phyloP scores from a whole-genome alignment of 1,140 invertebrate genomes.

The Lysiphlebus fabarum region DNA sequence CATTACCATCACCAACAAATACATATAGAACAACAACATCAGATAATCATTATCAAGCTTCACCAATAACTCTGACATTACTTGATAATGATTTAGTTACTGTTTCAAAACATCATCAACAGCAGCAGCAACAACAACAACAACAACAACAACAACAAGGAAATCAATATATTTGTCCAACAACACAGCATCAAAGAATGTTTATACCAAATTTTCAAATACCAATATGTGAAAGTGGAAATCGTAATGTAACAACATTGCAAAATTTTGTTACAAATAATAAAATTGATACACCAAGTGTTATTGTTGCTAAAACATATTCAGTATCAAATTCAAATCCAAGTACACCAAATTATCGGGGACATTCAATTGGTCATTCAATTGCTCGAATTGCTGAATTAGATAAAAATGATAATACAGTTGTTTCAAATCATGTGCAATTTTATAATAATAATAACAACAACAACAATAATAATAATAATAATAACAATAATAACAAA shows the following conservation, averaged over 20 bases:
- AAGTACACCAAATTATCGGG: slow-evolving; percentile 44
- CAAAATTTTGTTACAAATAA: slow-evolving; percentile 44
- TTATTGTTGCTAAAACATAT: slow-evolving; percentile 55
- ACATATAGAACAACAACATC: slow-evolving; percentile 46
- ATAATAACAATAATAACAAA: background rate
- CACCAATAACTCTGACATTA: slow-evolving; percentile 48
- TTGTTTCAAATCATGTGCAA: slow-evolving; percentile 40
- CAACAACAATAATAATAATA: slow-evolving; percentile 23
- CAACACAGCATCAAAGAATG: slow-evolving; percentile 43
- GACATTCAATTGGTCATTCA: slow-evolving; percentile 37
- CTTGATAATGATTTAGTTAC: slow-evolving; percentile 49
- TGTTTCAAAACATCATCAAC: slow-evolving; percentile 44
- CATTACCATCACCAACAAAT: slow-evolving; percentile 49
- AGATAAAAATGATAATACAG: slow-evolving; percentile 41
- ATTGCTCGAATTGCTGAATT: slow-evolving; percentile 44
- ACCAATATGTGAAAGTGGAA: slow-evolving; percentile 46
- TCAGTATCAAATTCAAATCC: slow-evolving; percentile 42
- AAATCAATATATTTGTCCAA: slow-evolving; percentile 42
- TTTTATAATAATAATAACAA: slow-evolving; percentile 40
- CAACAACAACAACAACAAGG: slow-evolving; percentile 39
- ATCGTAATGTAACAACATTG: slow-evolving; percentile 43
- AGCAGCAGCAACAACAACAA: slow-evolving; percentile 29
- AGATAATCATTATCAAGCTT: slow-evolving; percentile 39
- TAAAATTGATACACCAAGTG: slow-evolving; percentile 51
- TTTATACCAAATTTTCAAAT: slow-evolving; percentile 47